phyloP scores from a whole-genome alignment of 2,797 vertebrate genomes.

The Thunnus albacares region DNA sequence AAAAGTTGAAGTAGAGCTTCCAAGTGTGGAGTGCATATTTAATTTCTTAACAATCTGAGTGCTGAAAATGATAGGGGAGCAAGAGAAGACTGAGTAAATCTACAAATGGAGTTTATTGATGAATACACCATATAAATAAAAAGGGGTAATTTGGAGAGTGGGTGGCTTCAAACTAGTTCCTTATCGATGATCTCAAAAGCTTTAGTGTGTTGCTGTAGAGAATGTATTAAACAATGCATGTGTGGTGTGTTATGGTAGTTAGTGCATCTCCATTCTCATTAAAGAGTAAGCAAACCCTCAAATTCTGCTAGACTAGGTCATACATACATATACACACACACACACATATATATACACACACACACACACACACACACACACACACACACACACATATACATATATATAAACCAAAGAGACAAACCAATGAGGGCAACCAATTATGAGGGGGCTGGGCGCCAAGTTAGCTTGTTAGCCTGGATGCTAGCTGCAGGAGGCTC shows the following conservation, averaged over 20 bases:
- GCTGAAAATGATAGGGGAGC: not conserved
- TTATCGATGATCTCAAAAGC: not conserved
- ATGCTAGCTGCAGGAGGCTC: no score
- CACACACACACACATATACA: no score
- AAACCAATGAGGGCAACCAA: no score
- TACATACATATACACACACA: no score
- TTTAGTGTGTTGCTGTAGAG: not conserved
- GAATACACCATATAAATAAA: not conserved
- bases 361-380: no score
- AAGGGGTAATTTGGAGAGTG: not conserved
- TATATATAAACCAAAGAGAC: no score
- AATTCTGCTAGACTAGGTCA: no score
- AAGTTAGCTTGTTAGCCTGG: no score
- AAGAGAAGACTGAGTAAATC: not conserved
- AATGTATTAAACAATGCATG: conserved; percentile 25
- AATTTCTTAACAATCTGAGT: conserved; percentile 9
- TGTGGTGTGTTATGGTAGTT: not conserved
- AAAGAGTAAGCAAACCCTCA: no score
- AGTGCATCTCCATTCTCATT: conserved; percentile 3
- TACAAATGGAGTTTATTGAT: not conserved
- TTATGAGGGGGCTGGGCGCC: no score
- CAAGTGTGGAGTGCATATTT: conserved; percentile 16
- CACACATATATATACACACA: no score
- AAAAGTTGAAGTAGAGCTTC: conserved; percentile 18
- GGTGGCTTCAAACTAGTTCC: not conserved